Conservation (phyloP, 2,888 invertebrate species). For the Subacronicta megacephala region DNA sequence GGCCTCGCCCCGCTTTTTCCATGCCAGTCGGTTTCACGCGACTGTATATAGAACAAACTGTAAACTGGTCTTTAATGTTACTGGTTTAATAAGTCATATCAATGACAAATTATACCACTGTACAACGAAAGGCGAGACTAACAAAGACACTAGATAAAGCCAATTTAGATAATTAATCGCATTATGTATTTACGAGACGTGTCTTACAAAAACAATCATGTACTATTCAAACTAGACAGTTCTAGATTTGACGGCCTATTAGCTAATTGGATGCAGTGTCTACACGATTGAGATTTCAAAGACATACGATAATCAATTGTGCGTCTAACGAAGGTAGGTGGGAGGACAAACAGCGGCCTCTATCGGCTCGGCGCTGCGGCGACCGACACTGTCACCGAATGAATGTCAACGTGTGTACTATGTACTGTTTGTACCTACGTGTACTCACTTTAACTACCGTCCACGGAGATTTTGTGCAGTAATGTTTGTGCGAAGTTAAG, state of each 20-base stretch:
- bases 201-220: slow-evolving; percentile 15
- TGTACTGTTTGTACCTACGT: too few relatives aligned
- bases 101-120: slow-evolving; percentile 9
- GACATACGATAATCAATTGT: slow-evolving; percentile 53
- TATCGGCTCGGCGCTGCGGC: slow-evolving; percentile 1
- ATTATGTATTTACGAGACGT: slow-evolving; percentile 12
- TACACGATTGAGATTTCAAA: slow-evolving; percentile 54
- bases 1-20: too few relatives aligned
- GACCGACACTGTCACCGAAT: slow-evolving; percentile 19
- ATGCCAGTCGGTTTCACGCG: too few relatives aligned
- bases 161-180: slow-evolving; percentile 11
- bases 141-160: slow-evolving; percentile 1
- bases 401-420: slow-evolving; percentile 1
- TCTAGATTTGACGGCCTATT: slow-evolving; percentile 32
- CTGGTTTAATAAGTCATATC: slow-evolving; percentile 15
- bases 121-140: slow-evolving; percentile 10
- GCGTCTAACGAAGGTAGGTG: slow-evolving; percentile 53
- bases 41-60: too few relatives aligned
- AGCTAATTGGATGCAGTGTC: slow-evolving; percentile 49
- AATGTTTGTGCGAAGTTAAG: too few relatives aligned
- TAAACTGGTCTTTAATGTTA: too few relatives aligned
- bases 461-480: too few relatives aligned
- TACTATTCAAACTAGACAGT: slow-evolving; percentile 13
- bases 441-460: too few relatives aligned
- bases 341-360: slow-evolving; percentile 13